phyloP scores from a whole-genome alignment of 1,140 invertebrate genomes.

The Zaprionus camerounensis region DNA sequence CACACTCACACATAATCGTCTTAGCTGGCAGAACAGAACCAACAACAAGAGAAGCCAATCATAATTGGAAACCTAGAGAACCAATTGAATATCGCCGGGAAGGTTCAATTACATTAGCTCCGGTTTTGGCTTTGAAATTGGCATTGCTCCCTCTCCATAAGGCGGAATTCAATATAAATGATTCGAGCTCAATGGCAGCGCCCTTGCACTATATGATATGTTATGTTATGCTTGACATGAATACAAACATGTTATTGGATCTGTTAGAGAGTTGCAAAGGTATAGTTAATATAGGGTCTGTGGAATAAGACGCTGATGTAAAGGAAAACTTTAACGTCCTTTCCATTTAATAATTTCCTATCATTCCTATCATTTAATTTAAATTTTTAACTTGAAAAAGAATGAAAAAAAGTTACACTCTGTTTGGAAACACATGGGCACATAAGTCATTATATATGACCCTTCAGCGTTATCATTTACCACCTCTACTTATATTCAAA shows the following conservation, averaged over 20 bases:
- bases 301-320: neutral
- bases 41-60: conserved; percentile 31
- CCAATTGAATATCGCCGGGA: conserved; percentile 37
- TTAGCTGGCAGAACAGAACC: neutral
- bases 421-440: neutral
- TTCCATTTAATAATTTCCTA: no score
- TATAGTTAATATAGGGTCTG: neutral
- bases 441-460: neutral
- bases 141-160: conserved; percentile 10
- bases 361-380: neutral
- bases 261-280: neutral
- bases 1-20: conserved; percentile 3
- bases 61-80: conserved; percentile 48
- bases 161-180: conserved; percentile 19
- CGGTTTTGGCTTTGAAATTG: conserved; percentile 34
- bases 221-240: neutral
- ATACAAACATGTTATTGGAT: neutral
- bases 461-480: neutral
- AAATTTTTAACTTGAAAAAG: neutral
- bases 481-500: neutral
- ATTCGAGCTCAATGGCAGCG: conserved; percentile 17
- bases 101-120: conserved; percentile 37
- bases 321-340: no score
- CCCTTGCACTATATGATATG: neutral
- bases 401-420: neutral